Base-by-base conservation (phyloP, 2,888 invertebrate genomes). In the Eurytoma adleriae region DNA sequence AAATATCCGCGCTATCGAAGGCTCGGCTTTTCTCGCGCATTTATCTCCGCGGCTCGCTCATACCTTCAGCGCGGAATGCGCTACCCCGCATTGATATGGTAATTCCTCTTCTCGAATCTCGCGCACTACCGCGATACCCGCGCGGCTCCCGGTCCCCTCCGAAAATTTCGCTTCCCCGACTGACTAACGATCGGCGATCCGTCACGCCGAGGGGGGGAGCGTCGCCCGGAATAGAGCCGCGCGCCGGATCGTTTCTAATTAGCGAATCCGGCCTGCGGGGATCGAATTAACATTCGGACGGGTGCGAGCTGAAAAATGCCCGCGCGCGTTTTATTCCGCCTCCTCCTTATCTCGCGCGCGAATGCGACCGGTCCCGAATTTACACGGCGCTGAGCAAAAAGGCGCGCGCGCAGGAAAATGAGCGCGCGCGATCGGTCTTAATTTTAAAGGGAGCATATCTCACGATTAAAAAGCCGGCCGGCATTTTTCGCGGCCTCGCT, bases 261-360 rank as follows among this genome's bases (percentile, higher is more conserved):
- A 88, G 86, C 85, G 86, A 86, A 86, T 87, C 85, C 83, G 84
- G 83, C 84, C 80, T 78, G 24, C 72, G 78, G 84, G 40, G 84
- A 85, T 85, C 85, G 86, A 88, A 89, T 88, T 88, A 88, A 89
- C 88, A 88, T 88, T 89, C 87, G 88, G 87, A 87, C 79, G 85
- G 84, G 85, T 85, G 85, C 84, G 86, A 85, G 54, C 66, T 71
- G 77, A 78, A 78, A 78, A 71, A 72, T 78, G 67, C 67, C 48
- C 40, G 54, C 5, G 24, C 24, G 48, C 57, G 12, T 59, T 67
- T 67, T 66, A 48, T 72, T 72, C 62, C 61, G 61, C 52, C 62
- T 40, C 61, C n/a, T 50, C 50, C 59, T 70, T 56, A 56, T 30
- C 18, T 57, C 24, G 61, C 3, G 18, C 14, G 16, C 52, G 16